Base-by-base conservation (phyloP, 2,113 vertebrate genomes). In the Anguilla japonica region DNA sequence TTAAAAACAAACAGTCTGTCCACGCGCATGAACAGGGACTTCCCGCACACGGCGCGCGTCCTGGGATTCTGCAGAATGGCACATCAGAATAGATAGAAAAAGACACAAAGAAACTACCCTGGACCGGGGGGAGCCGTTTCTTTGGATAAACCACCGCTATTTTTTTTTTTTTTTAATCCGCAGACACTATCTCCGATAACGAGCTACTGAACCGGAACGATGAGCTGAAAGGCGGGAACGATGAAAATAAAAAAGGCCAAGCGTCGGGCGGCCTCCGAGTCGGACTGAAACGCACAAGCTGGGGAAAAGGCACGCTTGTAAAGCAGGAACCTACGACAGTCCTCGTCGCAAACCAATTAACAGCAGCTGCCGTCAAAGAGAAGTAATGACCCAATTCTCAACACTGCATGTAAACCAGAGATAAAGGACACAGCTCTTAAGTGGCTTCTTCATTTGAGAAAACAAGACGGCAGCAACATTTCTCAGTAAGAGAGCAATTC, bases 171-270 rank as follows among this genome's bases (percentile, higher is more conserved):
- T 39, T 83, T 57, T 60, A 40, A 26, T 8, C 50, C 41, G 22
- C 18, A 34, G 22, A n/a, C 16, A 29, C 43, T 26, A 85, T 13
- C 71, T 11, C 34, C 26, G 22, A 41, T 79, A 83, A 79, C 50
- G 40, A 79, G 82, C 34, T 39, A 87, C 86, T 82, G 18, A 78
- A 81, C 86, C 78, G 46, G 50, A 46, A 71, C 39, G 63, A 57
- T 87, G 46, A 41, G 18, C 26, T 75, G 29, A 40, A 26, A 83
- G 29, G 79, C 34, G 41, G 11, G 2, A 57, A 53, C 14, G 75
- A n/a, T 16, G 39, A 83, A 79, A 13, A 34, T n/a, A 29, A 29
- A 29, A 29, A 34, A 75, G 26, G 71, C 71, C 71, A 11, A 2
- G 71, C 5, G 11, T n/a, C 5, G 71, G 1, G 6, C n/a, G 11